Base-by-base conservation (phyloP, 2,797 vertebrate species). In the Trematomus bernacchii region DNA sequence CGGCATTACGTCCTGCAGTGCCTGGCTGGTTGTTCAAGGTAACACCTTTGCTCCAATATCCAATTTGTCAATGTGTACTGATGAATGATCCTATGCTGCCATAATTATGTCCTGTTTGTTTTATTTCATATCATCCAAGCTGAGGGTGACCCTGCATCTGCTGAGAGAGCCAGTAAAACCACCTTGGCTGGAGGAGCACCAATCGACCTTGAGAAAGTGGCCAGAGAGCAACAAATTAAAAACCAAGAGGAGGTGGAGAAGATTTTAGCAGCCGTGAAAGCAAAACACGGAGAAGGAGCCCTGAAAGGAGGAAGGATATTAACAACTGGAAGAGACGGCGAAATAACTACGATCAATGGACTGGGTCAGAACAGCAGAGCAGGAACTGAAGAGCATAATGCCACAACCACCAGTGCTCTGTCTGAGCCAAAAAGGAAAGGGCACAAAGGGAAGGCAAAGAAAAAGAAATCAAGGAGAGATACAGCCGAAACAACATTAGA, bases 21-120 rank as follows among this genome's bases (percentile, higher is more conserved):
- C 96, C 73, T 96, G 96, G 96, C 95, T 98, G 23, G 78, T 95
- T 11, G 94, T 97, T 10, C 94, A 95, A 91, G 87, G 97, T 97
- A 89, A 93, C 87, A 54, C 16, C 19, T 48, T 52, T 19, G n/a
- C 40, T 18, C 37, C 15, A 23, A 61, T 0, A 46, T 43, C 19
- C 3, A 43, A 16, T 33, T n/a, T 43, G 14, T 58, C 52, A 52
- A 9, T 4, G 33, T 48, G 47, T n/a, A 14, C 6, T 47, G n/a
- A 30, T 37, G 33, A 42, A 18, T 37, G 12, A 54, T 63, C 33
- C 11, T 43, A 44, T 43, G 9, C 14, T 60, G 47, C 23, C 37
- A 65, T 27, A 4, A 77, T 59, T 47, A 6, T 30, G 21, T 66
- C 14, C 13, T 57, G 19, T 27, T 18, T 40, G 7, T 52, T 80